phyloP scores from a whole-genome alignment of 2,888 invertebrate species.

The Caradrina clavipalpis region DNA sequence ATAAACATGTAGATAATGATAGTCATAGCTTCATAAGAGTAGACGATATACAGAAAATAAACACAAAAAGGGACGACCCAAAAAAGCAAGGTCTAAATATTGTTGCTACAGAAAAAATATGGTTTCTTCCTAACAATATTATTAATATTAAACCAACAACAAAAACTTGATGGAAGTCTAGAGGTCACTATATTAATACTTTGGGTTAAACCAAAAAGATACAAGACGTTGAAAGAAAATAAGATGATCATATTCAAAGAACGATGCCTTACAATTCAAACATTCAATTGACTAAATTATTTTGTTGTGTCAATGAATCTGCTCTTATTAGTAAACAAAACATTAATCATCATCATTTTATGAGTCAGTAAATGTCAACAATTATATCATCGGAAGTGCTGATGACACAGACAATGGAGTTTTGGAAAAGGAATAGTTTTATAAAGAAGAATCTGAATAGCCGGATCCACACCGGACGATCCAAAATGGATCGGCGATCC shows the following conservation, averaged over 20 bases:
- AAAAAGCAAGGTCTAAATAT: background rate
- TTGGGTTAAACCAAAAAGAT: background rate
- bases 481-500: too few species aligned
- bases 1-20: too few species aligned
- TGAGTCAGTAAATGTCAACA: conserved; percentile 14
- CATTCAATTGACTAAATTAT: conserved; percentile 41
- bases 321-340: conserved; percentile 34
- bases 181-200: background rate
- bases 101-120: background rate
- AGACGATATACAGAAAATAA: too few species aligned
- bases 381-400: conserved; percentile 34
- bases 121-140: background rate
- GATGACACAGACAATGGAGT: too few species aligned
- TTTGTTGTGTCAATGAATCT: conserved; percentile 36
- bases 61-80: too few species aligned
- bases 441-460: too few species aligned
- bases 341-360: conserved; percentile 17
- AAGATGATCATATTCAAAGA: background rate
- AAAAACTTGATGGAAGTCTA: background rate
- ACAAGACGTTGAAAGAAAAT: background rate
- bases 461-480: too few species aligned
- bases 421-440: too few species aligned
- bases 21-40: background rate
- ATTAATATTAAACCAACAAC: background rate
- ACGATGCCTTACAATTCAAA: background rate